A percentile compares a stretch with the other conserved stretches of the same genome.
These are phyloP conservation scores for Chloropsis cyanopogon DNA, from an alignment of 2,113 vertebrate genomes.

Conservation along the genomic window DNA sequence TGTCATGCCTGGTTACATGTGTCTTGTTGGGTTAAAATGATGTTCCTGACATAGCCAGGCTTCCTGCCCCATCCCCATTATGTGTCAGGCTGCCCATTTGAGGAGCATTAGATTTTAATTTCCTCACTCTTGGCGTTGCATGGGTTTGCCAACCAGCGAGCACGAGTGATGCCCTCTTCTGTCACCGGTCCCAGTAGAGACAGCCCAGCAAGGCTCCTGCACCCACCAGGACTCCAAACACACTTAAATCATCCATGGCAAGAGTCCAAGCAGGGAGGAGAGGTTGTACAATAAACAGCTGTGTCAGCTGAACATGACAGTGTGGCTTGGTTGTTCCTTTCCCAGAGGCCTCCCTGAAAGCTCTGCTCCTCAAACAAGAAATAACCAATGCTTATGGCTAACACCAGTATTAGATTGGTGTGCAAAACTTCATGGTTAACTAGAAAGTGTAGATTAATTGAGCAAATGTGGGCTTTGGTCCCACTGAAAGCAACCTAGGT, in stretches of 20 bases:
- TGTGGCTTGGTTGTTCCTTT: background rate
- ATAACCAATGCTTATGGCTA: rapidly evolving
- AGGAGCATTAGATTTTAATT: constrained; percentile 60
- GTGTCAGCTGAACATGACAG: background rate
- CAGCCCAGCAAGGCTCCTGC: background rate
- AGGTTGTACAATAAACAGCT: constrained; percentile 5
- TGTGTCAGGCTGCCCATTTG: constrained; percentile 34
- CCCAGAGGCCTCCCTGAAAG: background rate
- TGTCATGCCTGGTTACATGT: constrained; percentile 64
- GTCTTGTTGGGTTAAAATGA: constrained; percentile 69
- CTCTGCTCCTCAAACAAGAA: background rate
- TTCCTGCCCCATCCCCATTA: constrained; percentile 28
- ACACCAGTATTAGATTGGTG: background rate
- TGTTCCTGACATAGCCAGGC: constrained; percentile 62
- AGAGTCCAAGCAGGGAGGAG: background rate
- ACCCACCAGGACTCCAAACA: constrained; percentile 26
- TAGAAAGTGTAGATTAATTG: background rate
- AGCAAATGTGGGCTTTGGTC: background rate
- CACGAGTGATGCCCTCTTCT: background rate
- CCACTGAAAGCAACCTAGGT: background rate
- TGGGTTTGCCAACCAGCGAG: background rate
- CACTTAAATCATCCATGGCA: constrained; percentile 1
- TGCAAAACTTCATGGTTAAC: background rate
- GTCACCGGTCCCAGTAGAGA: background rate
- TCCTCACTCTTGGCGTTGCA: background rate